phyloP scores from a whole-genome alignment of 2,113 vertebrate species.

The Scolopax mira region DNA sequence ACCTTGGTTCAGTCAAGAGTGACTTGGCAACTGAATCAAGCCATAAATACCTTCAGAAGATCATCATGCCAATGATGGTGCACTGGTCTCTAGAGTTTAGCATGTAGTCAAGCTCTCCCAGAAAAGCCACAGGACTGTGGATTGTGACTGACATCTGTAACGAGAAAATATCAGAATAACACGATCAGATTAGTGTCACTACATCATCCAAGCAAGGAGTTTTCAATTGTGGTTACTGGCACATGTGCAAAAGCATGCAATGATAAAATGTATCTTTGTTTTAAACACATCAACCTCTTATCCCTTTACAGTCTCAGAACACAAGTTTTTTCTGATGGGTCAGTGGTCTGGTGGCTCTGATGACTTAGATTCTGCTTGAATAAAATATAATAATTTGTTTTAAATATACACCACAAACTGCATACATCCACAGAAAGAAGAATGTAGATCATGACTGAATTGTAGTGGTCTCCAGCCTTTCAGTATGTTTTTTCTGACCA shows the following conservation, averaged over 20 bases:
- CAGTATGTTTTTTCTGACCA: not conserved
- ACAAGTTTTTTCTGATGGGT: not conserved
- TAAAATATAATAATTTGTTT: not conserved
- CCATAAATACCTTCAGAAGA: not conserved
- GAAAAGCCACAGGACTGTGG: not conserved
- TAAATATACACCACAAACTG: not conserved
- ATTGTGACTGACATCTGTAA: not conserved
- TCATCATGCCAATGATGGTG: rapidly evolving
- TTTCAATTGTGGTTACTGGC: not conserved
- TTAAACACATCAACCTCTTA: not conserved
- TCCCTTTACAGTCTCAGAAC: not conserved
- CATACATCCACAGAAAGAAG: not conserved
- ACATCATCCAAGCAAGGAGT: not conserved
- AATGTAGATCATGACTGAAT: not conserved
- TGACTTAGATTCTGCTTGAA: not conserved
- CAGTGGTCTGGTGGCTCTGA: not conserved
- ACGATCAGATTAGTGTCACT: not conserved
- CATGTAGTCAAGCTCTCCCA: not conserved
- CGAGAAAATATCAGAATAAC: not conserved
- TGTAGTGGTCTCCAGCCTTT: not conserved
- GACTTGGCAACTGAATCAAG: not conserved
- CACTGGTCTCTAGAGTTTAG: not conserved
- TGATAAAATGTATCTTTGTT: slow-evolving; percentile 10
- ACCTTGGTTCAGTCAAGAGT: not conserved
- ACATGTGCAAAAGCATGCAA: not conserved